Percentiles rank a stretch among this genome's conserved stretches.
phyloP scores from a whole-genome alignment of 2,797 vertebrate species.

The Poecilia wingei region DNA sequence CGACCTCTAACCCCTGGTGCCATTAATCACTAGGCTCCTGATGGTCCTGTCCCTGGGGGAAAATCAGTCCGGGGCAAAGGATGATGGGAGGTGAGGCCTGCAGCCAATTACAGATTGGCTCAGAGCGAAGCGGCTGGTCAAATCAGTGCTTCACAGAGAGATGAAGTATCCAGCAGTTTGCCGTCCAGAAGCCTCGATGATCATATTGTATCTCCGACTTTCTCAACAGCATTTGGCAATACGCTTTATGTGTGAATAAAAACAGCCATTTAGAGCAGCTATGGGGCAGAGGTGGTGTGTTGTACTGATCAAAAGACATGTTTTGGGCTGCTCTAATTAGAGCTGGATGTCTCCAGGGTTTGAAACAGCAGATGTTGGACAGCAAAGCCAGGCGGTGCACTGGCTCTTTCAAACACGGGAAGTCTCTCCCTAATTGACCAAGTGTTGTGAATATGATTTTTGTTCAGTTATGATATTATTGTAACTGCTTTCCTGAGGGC shows the following conservation, averaged over 20 bases:
- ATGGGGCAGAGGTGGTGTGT: slow-evolving; percentile 18
- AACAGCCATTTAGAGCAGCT: background rate
- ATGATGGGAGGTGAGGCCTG: slow-evolving; percentile 84
- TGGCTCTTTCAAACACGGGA: slow-evolving; percentile 56
- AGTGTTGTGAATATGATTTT: slow-evolving; percentile 68
- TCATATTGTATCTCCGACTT: slow-evolving; percentile 7
- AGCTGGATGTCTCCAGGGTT: slow-evolving; percentile 72
- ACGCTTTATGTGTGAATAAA: slow-evolving; percentile 3
- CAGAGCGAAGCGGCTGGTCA: slow-evolving; percentile 59
- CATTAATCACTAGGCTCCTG: slow-evolving; percentile 96
- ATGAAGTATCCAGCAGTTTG: slow-evolving; percentile 56
- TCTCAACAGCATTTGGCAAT: background rate
- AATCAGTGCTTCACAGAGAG: slow-evolving; percentile 61
- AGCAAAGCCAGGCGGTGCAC: slow-evolving; percentile 57
- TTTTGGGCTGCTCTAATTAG: slow-evolving; percentile 64
- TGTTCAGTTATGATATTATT: slow-evolving; percentile 57
- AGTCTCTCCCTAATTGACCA: slow-evolving; percentile 45
- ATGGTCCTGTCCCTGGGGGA: slow-evolving; percentile 92
- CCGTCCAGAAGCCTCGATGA: slow-evolving; percentile 16
- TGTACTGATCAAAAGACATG: slow-evolving; percentile 62
- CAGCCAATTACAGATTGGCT: slow-evolving; percentile 79
- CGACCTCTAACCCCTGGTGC: slow-evolving; percentile 87
- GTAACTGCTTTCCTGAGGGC: slow-evolving; percentile 56
- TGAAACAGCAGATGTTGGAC: slow-evolving; percentile 69
- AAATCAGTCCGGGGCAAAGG: slow-evolving; percentile 82